Conservation (phyloP, 2,888 invertebrate genomes). For the Acleris holmiana region DNA sequence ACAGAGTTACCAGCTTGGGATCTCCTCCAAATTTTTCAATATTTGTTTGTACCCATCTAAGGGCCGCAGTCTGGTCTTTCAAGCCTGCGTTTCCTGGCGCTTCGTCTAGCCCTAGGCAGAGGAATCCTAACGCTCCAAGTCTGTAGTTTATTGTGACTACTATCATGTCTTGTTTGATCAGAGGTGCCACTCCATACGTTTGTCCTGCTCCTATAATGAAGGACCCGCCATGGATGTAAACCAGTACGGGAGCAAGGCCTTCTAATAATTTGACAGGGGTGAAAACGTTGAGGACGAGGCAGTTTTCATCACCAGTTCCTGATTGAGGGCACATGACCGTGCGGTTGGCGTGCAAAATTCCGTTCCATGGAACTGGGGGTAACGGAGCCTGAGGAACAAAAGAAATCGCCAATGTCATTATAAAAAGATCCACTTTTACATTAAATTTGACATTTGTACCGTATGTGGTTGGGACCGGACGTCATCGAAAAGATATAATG, state of each 20-base stretch:
- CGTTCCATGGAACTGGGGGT: slow-evolving; percentile 29
- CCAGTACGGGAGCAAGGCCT: slow-evolving; percentile 42
- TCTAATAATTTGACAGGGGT: slow-evolving; percentile 41
- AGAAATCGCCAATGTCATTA: neutral
- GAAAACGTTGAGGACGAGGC: slow-evolving; percentile 43
- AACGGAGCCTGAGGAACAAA: slow-evolving; percentile 4
- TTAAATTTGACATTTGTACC: too few species aligned
- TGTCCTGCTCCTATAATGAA: slow-evolving; percentile 23
- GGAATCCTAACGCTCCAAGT: slow-evolving; percentile 41
- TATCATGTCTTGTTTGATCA: slow-evolving; percentile 39
- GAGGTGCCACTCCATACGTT: slow-evolving; percentile 31
- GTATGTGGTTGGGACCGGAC: too few species aligned
- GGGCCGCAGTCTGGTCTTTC: slow-evolving; percentile 42
- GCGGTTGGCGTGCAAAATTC: slow-evolving; percentile 28
- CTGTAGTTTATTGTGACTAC: slow-evolving; percentile 43
- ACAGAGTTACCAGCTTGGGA: slow-evolving; percentile 39
- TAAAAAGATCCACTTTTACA: too few species aligned
- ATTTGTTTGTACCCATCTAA: slow-evolving; percentile 42
- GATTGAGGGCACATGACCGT: slow-evolving; percentile 33
- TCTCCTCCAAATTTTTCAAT: slow-evolving; percentile 42
- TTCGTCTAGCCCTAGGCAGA: slow-evolving; percentile 41
- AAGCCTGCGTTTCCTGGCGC: slow-evolving; percentile 43
- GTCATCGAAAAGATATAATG: too few species aligned
- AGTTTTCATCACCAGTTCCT: slow-evolving; percentile 36
- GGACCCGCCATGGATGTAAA: slow-evolving; percentile 43